Percentiles rank a stretch among this genome's conserved stretches.
Conservation (phyloP, 2,797 vertebrate genomes). For the Gouania willdenowi region DNA sequence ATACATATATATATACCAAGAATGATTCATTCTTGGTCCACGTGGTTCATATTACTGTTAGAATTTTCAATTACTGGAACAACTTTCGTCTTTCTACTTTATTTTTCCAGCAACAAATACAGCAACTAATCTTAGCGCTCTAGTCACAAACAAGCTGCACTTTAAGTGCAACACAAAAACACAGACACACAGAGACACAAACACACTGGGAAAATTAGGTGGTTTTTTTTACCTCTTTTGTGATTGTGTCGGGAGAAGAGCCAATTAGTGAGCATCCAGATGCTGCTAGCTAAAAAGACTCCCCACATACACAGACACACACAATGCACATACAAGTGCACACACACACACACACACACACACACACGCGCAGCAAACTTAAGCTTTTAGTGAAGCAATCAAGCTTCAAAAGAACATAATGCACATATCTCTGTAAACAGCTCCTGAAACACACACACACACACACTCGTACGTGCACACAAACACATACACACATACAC, state of each 20-base stretch:
- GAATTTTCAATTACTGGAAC: constrained; percentile 75
- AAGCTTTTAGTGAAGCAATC: constrained; percentile 33
- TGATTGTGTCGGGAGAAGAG: constrained; percentile 63
- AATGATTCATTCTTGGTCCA: constrained; percentile 39
- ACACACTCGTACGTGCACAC: no score
- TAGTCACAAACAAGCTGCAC: constrained; percentile 44
- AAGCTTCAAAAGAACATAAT: constrained; percentile 14
- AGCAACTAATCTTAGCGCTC: no score
- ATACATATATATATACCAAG: constrained; percentile 50
- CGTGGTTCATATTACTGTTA: constrained; percentile 64
- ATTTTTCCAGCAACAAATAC: no score
- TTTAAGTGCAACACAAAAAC: constrained; percentile 42
- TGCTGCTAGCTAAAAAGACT: constrained; percentile 68
- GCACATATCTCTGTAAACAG: constrained; percentile 25
- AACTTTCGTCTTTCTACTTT: no score
- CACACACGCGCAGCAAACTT: constrained; percentile 6
- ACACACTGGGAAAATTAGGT: constrained; percentile 48
- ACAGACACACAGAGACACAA: constrained; percentile 16
- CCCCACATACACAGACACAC: constrained; percentile 14
- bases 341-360: constrained; percentile 12
- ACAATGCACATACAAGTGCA: constrained; percentile 10
- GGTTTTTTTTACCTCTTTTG: constrained; percentile 54
- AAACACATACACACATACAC: constrained; percentile 8
- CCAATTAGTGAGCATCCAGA: constrained; percentile 77
- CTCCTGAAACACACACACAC: not conserved